Evolutionary conservation across 2,888 invertebrate species (phyloP), one percentile per base, ranked within the genome.

Genomic region (Diarsia mendica): DNA sequence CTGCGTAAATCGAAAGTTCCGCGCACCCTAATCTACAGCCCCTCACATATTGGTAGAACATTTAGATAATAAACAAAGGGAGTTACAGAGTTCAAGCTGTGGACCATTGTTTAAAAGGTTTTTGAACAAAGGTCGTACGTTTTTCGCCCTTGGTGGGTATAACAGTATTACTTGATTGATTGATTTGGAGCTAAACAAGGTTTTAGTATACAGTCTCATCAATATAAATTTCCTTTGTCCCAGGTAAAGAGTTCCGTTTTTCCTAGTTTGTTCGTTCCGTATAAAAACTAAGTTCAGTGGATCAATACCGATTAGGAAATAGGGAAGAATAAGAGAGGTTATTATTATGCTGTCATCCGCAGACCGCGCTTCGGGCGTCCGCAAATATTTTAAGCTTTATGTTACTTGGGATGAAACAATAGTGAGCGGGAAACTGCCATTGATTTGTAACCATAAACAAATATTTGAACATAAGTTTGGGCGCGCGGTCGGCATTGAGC

Each of bases 341-440:
- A 90, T 92, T 92, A 91, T 89, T 89, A 88, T 79, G 77, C 87
- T 92, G 92, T 91, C 91, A 91, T 79, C 79, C 68, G 71, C 91
- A 90, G 87, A 73, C 83, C 83, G 72, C 75, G 74, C 85, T 79
- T 72, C 75, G 64, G 81, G 82, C 79, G 67, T 69, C 80, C 81
- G 83, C 80, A 83, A 88, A 88, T 87, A 85, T 89, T 90, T 87
- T 82, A 84, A 89, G 88, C 82, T 77, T 70, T 82, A 84, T 80
- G 81, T 85, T 87, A 84, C 82, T 72, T 67, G 67, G 80, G 69
- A 72, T 81, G 77, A 85, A 89, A 89, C 81, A 84, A 87, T 83
- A 85, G 84, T 76, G 72, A 78, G 76, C 73, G 79, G 83, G 77
- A 79, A 77, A 74, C 63, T 65, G 65, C 72, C 77, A 88, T 83